A percentile compares a stretch with the other conserved stretches of the same genome.
Conservation (phyloP, 2,888 invertebrate genomes). For the Desoria tigrina region DNA sequence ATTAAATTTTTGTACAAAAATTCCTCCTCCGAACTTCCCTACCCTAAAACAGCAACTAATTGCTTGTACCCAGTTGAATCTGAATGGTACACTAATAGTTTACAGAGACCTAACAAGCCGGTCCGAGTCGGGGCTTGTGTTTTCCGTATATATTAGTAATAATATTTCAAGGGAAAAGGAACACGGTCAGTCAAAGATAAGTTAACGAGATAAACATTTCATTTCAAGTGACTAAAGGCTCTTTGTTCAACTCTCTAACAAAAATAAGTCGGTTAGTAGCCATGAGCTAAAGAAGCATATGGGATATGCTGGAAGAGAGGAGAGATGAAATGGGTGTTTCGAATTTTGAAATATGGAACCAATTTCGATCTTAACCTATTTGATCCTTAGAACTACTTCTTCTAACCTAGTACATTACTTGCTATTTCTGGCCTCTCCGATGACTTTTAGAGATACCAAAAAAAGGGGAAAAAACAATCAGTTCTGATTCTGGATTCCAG, state of each 20-base stretch:
- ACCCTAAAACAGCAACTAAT: no score
- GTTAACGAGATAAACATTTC: constrained; percentile 9
- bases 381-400: neutral
- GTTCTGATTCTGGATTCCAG: neutral
- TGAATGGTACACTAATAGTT: no score
- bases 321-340: neutral
- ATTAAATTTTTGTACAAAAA: constrained; percentile 7
- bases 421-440: constrained; percentile 9
- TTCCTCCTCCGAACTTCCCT: neutral
- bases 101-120: no score
- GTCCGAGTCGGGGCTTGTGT: no score
- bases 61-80: no score
- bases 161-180: neutral
- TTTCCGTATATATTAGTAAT: no score
- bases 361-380: constrained; percentile 6
- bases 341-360: constrained; percentile 3
- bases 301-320: neutral
- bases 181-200: constrained; percentile 10
- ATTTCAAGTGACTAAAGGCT: constrained; percentile 11
- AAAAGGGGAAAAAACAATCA: constrained; percentile 4
- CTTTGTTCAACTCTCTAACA: neutral
- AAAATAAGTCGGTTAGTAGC: constrained; percentile 5
- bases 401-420: constrained; percentile 1
- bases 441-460: constrained; percentile 3
- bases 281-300: constrained; percentile 7